A percentile compares a stretch with the other conserved stretches of the same genome.
These are phyloP conservation scores for Batillaria attramentaria DNA, from an alignment of 1,140 invertebrate species.

Conservation along the genomic window DNA sequence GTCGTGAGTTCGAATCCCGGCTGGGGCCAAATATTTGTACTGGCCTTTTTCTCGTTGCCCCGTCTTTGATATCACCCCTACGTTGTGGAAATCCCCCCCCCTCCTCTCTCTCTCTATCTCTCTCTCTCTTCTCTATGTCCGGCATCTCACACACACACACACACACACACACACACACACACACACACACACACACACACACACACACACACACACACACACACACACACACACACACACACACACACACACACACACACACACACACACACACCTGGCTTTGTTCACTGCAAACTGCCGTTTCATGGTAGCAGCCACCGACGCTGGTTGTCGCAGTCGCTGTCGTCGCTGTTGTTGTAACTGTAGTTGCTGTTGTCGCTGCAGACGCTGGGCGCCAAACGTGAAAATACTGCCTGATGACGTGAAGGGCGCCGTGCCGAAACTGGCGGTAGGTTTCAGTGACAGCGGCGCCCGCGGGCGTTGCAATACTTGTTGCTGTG, in stretches of 20 bases:
- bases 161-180: conserved; percentile 1
- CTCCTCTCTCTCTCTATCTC: background rate
- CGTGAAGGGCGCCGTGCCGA: background rate
- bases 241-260: background rate
- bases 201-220: conserved; percentile 13
- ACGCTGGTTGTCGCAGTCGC: background rate
- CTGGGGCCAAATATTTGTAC: too few species aligned
- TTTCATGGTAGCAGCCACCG: background rate
- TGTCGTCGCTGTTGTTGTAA: background rate
- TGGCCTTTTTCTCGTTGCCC: too few species aligned
- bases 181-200: conserved; percentile 11
- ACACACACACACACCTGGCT: background rate
- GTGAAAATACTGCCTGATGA: background rate
- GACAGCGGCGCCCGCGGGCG: background rate
- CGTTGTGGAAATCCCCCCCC: too few species aligned
- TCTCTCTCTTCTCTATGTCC: background rate
- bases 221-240: conserved; percentile 7
- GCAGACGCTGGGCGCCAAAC: background rate
- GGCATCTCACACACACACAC: background rate
- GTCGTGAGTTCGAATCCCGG: too few species aligned
- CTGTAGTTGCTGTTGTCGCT: conserved; percentile 15
- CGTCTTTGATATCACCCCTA: too few species aligned
- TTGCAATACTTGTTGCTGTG: background rate
- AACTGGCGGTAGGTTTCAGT: background rate
- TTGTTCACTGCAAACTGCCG: background rate